Percentiles rank a stretch among this genome's conserved stretches.
phyloP scores from a whole-genome alignment of 2,888 invertebrate species.

The Linnaemya vulpina region DNA sequence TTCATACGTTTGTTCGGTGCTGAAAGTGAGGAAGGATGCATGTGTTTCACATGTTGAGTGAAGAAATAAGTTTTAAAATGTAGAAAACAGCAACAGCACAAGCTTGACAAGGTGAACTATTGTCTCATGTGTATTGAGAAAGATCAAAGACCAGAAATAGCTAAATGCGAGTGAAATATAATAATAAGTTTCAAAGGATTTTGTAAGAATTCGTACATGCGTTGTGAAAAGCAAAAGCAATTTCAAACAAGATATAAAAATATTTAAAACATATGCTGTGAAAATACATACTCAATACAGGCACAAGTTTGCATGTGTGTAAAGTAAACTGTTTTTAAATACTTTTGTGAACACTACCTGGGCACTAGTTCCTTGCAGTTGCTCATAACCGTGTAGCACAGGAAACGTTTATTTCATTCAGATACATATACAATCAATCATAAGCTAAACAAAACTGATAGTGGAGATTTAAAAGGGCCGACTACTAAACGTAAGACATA shows the following conservation, averaged over 20 bases:
- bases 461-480: no score
- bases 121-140: constrained; percentile 51
- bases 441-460: no score
- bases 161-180: constrained; percentile 21
- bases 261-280: background rate
- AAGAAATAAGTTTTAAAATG: constrained; percentile 43
- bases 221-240: background rate
- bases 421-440: no score
- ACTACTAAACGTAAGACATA: no score
- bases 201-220: background rate
- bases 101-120: constrained; percentile 62
- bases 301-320: no score
- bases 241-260: background rate
- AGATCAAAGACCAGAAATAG: constrained; percentile 1
- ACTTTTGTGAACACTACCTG: no score
- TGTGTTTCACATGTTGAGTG: constrained; percentile 32
- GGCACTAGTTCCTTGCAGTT: no score
- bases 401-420: background rate
- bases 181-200: constrained; percentile 1
- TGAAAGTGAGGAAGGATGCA: constrained; percentile 48
- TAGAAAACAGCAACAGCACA: constrained; percentile 29
- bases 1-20: constrained; percentile 42
- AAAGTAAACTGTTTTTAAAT: no score
- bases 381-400: background rate
- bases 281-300: background rate